These are phyloP conservation scores for Cyanistes caeruleus DNA, from an alignment of 2,113 vertebrate species.

Conservation along the genomic window DNA sequence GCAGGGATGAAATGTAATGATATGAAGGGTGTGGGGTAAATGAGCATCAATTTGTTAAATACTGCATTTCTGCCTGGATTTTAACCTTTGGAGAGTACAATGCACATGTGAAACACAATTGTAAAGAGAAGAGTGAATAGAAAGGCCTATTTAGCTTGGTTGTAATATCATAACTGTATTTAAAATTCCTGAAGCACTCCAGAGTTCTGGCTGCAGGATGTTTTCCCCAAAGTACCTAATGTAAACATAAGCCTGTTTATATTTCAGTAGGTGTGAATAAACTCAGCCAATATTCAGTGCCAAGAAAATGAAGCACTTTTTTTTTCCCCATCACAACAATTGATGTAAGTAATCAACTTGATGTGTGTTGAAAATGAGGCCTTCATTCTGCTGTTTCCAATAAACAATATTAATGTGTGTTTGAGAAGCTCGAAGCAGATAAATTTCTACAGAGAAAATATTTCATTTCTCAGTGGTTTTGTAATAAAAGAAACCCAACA, in stretches of 20 bases:
- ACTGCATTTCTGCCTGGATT: slow-evolving; percentile 25
- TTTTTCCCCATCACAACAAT: slow-evolving; percentile 35
- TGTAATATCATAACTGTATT: slow-evolving; percentile 38
- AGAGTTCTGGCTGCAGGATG: slow-evolving; percentile 41
- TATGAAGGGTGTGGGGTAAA: not conserved
- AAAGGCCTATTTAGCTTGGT: slow-evolving; percentile 28
- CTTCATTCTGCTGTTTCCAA: slow-evolving; percentile 10
- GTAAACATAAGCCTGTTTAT: slow-evolving; percentile 48
- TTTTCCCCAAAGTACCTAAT: slow-evolving; percentile 38
- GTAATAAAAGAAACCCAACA: not conserved
- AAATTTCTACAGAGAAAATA: slow-evolving; percentile 10
- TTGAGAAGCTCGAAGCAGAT: not conserved
- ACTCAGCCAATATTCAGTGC: slow-evolving; percentile 29
- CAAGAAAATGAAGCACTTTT: slow-evolving; percentile 46
- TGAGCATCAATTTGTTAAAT: slow-evolving; percentile 53
- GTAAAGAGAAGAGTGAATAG: not conserved
- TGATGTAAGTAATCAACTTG: slow-evolving; percentile 33
- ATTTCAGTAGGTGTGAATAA: slow-evolving; percentile 55
- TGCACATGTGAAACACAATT: slow-evolving; percentile 29
- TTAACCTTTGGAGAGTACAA: slow-evolving; percentile 46
- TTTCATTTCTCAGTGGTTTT: not conserved
- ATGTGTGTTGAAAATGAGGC: not conserved
- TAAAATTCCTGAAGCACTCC: slow-evolving; percentile 52
- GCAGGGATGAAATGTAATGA: slow-evolving; percentile 25
- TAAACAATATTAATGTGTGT: slow-evolving; percentile 26